Conservation (phyloP, 2,888 invertebrate genomes). For the Griposia aprilina region DNA sequence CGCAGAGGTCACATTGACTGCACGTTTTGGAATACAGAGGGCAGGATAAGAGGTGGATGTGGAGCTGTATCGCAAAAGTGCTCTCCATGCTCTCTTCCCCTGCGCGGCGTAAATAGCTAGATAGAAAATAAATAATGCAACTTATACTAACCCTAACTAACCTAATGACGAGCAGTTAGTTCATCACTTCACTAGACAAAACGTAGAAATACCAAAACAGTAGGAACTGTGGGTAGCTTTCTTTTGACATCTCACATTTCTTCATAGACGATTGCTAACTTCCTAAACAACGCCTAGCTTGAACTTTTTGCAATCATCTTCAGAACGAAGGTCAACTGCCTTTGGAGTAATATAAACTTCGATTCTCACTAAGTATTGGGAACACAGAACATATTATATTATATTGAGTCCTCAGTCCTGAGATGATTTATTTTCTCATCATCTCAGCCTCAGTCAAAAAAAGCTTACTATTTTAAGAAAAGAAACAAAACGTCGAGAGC, state of each 20-base stretch:
- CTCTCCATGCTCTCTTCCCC: too few relatives aligned
- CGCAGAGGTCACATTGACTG: too few relatives aligned
- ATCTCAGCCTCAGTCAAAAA: not conserved
- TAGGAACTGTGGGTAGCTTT: constrained; percentile 22
- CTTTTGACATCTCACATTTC: constrained; percentile 29
- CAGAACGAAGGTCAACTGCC: not conserved
- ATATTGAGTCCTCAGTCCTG: too few relatives aligned
- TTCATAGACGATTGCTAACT: constrained; percentile 15
- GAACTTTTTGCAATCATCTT: not conserved
- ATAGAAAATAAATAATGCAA: not conserved
- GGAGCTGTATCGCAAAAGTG: too few relatives aligned
- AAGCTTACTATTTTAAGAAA: not conserved
- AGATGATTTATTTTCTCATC: not conserved
- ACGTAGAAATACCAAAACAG: constrained; percentile 34
- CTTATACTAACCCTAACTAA: not conserved
- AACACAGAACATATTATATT: too few relatives aligned
- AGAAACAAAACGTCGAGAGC: constrained; percentile 43
- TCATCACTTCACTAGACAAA: constrained; percentile 11
- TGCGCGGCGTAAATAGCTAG: not conserved
- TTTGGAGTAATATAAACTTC: not conserved
- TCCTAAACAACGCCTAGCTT: constrained; percentile 25
- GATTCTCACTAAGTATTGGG: not conserved
- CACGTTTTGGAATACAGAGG: too few relatives aligned
- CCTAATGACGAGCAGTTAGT: not conserved
- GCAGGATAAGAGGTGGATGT: too few relatives aligned